Conservation (phyloP, 2,113 vertebrate genomes). For the Progne subis region DNA sequence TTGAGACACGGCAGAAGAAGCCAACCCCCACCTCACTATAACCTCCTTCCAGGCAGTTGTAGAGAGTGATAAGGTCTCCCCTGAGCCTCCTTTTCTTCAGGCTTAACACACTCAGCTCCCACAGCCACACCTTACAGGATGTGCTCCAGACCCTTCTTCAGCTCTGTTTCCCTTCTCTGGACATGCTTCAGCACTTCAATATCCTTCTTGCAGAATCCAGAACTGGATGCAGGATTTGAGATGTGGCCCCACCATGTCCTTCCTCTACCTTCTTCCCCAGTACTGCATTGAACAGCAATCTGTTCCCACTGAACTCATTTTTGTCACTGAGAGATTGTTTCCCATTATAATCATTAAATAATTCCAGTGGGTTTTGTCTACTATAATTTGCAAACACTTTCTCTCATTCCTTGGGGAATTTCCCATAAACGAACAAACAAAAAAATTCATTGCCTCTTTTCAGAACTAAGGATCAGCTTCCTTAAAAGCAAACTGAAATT, state of each 20-base stretch:
- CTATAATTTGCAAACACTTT: not conserved
- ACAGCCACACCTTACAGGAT: not conserved
- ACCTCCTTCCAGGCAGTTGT: not conserved
- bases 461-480: not conserved
- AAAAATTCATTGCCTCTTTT: not conserved
- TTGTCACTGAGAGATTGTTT: not conserved
- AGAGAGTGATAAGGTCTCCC: too few species aligned
- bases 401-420: not conserved
- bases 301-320: not conserved
- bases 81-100: not conserved
- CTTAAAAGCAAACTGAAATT: not conserved
- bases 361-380: not conserved
- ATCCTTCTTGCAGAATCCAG: not conserved
- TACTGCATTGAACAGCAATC: not conserved
- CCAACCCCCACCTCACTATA: not conserved
- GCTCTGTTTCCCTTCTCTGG: not conserved
- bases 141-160: not conserved
- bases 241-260: not conserved
- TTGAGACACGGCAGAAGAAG: not conserved
- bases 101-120: not conserved
- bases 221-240: not conserved
- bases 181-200: rapidly evolving
- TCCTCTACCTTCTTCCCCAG: not conserved
- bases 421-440: not conserved
- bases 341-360: not conserved